Evolutionary conservation across 2,888 invertebrate species (phyloP), one percentile per base, ranked within the genome.

Genomic region (Drosophila tripunctata): DNA sequence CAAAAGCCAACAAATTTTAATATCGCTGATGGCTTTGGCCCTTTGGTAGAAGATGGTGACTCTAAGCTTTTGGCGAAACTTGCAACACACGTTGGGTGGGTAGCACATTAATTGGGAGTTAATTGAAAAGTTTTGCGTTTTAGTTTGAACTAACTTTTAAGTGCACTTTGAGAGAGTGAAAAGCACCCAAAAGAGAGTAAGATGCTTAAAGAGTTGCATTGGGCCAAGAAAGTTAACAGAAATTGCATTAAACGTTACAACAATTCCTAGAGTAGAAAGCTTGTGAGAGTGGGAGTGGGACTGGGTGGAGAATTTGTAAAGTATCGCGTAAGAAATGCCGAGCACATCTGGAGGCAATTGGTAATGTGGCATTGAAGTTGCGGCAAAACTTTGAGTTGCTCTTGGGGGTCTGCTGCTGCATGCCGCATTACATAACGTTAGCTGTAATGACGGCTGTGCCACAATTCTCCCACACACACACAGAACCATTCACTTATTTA

Each of bases 61-160:
- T 19, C n/a, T 24, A 57, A 30, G 38, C 52, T 52, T 47, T 36
- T 38, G 27, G 14, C 4, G 12, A n/a, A 43, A 47, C n/a, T 56
- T 51, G 36, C 31, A 35, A 31, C 48, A 45, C 48, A 35, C 17
- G 15, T 8, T 6, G 3, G 10, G 6, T 6, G 8, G 10, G 27
- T 31, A 4, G 6, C 35, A 75, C 70, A 82, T 86, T 83, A 83
- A 83, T 80, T 82, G 86, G 61, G 68, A 83, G 83, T 85, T 85
- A 85, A 83, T 85, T 80, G 80, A 75, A 85, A 85, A 76, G 73
- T 85, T 85, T 70, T 62, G 10, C 61, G 40, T 58, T 43, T 43
- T 40, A 68, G 74, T 44, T 70, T 17, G 10, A 2, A 4, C 17
- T 31, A 78, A 76, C 55, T 81, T 78, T 68, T 52, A 60, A 71